phyloP scores from a whole-genome alignment of 2,888 invertebrate species.

The Busseola fusca region DNA sequence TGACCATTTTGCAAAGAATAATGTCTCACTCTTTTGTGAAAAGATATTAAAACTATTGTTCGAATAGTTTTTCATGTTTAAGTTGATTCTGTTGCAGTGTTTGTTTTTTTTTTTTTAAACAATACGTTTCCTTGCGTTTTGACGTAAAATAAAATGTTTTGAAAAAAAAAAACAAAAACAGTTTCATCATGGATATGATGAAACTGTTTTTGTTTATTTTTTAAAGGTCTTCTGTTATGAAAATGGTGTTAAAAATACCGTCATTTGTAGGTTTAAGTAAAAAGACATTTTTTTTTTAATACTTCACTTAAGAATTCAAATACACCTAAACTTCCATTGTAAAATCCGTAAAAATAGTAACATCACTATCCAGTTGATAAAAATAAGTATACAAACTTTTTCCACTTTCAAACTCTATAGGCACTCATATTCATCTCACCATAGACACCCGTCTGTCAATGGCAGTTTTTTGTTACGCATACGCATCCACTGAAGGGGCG shows the following conservation, averaged over 20 bases:
- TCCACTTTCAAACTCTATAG: not conserved
- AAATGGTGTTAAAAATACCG: not conserved
- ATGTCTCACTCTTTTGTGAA: constrained; percentile 42
- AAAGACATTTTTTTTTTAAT: too few relatives aligned
- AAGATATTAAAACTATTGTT: constrained; percentile 41
- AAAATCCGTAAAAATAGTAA: not conserved
- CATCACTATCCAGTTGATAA: not conserved
- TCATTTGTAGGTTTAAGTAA: not conserved
- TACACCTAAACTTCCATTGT: not conserved
- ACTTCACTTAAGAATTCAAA: not conserved
- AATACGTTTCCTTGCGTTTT: constrained; percentile 16
- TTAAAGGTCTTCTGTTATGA: not conserved
- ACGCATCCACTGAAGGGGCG: constrained; percentile 71
- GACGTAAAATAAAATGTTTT: too few relatives aligned
- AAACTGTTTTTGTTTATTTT: constrained; percentile 20
- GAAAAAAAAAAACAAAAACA: too few relatives aligned
- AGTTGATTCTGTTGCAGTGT: constrained; percentile 14
- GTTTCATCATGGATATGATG: too few relatives aligned
- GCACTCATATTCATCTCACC: constrained; percentile 12
- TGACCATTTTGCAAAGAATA: constrained; percentile 44
- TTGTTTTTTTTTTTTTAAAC: constrained; percentile 11
- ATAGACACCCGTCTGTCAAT: constrained; percentile 44
- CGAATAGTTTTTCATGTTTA: not conserved
- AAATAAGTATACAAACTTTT: not conserved
- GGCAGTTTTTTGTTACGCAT: constrained; percentile 64